A percentile compares a stretch with the other conserved stretches of the same genome.
These are phyloP conservation scores for Melitaea athalia DNA, from an alignment of 2,888 invertebrate species.

Conservation along the genomic window DNA sequence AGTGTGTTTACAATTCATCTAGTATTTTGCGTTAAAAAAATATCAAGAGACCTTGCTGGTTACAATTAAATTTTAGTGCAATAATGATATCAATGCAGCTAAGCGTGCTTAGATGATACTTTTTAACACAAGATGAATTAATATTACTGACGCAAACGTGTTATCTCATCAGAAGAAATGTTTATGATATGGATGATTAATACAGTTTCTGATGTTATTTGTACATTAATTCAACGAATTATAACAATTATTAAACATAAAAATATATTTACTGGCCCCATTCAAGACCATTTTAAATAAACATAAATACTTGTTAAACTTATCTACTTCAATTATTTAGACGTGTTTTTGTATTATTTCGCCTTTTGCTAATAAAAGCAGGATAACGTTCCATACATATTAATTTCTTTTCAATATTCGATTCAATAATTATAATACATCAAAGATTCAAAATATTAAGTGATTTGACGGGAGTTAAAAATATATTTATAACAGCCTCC, in stretches of 20 bases:
- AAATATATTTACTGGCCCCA: too few relatives aligned
- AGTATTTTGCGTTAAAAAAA: background rate
- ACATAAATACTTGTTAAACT: too few relatives aligned
- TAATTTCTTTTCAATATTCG: constrained; percentile 3
- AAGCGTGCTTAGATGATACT: background rate
- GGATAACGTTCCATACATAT: background rate
- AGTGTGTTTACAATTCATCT: background rate
- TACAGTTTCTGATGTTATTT: too few relatives aligned
- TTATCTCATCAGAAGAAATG: too few relatives aligned
- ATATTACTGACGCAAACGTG: too few relatives aligned
- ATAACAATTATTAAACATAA: too few relatives aligned
- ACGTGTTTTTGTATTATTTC: too few relatives aligned
- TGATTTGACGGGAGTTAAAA: constrained; percentile 19
- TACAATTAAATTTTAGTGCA: background rate
- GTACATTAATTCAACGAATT: too few relatives aligned
- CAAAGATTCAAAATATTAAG: constrained; percentile 15
- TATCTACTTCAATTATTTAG: too few relatives aligned
- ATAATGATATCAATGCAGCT: background rate
- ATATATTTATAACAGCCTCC: constrained; percentile 43
- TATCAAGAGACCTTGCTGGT: background rate
- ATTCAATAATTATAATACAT: constrained; percentile 8
- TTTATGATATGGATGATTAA: too few relatives aligned
- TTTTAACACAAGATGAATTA: background rate
- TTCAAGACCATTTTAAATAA: too few relatives aligned
- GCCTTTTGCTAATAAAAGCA: background rate